Evolutionary conservation across 2,113 vertebrate genomes (phyloP).

Genomic region (Ciconia boyciana): DNA sequence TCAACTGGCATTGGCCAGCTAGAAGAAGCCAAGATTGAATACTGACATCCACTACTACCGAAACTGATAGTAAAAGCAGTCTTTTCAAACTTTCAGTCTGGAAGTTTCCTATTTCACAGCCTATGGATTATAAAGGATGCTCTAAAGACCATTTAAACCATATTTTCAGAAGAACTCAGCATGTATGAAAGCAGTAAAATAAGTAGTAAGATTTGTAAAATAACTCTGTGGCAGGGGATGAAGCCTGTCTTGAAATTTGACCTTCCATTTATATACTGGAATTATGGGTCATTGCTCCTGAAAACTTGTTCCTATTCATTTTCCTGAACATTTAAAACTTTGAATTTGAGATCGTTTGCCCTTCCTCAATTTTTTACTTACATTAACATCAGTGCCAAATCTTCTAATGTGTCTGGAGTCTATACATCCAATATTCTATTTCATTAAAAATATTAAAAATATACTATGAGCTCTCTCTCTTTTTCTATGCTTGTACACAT

Average conservation of each 20-base stretch:
- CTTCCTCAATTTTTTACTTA: not conserved
- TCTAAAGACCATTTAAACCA: not conserved
- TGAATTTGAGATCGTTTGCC: not conserved
- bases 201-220: not conserved
- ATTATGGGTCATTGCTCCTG: not conserved
- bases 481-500: not conserved
- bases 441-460: not conserved
- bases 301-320: not conserved
- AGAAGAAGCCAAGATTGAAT: not conserved
- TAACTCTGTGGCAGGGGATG: rapidly evolving
- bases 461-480: not conserved
- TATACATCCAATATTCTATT: not conserved
- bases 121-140: not conserved
- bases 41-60: not conserved
- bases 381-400: not conserved
- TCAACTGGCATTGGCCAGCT: slow-evolving; percentile 8
- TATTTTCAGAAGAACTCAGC: not conserved
- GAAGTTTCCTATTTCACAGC: not conserved
- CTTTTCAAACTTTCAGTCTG: not conserved
- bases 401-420: not conserved
- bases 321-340: not conserved
- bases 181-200: not conserved
- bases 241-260: not conserved
- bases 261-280: not conserved
- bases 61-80: not conserved